Conservation (phyloP, 2,888 invertebrate species). For the Chironomus riparius region DNA sequence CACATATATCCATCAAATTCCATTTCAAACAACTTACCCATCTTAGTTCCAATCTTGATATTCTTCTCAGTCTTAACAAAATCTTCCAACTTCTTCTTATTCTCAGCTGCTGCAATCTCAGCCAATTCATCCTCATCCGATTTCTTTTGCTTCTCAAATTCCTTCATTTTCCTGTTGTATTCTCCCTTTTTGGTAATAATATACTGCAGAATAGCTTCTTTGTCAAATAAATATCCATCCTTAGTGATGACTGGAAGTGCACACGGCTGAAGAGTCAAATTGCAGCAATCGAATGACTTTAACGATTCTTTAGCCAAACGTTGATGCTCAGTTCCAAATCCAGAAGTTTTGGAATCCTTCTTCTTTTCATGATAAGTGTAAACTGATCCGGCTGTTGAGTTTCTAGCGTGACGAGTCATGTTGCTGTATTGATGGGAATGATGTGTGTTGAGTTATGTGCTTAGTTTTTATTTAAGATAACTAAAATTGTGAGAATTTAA, state of each 20-base stretch:
- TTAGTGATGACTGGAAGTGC: conserved; percentile 81
- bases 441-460: no score
- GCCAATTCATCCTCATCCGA: conserved; percentile 61
- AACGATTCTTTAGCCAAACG: conserved; percentile 45
- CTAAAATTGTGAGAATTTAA: no score
- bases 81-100: conserved; percentile 62
- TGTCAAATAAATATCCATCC: conserved; percentile 92
- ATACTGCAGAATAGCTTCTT: conserved; percentile 92
- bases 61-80: conserved; percentile 78
- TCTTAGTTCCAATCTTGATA: conserved; percentile 48
- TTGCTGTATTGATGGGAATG: conserved; percentile 12
- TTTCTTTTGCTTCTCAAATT: conserved; percentile 80
- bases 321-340: conserved; percentile 79
- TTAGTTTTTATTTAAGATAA: no score
- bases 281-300: conserved; percentile 96
- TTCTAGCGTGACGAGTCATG: conserved; percentile 95
- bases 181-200: conserved; percentile 91
- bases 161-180: conserved; percentile 78
- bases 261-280: conserved; percentile 92
- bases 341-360: conserved; percentile 88
- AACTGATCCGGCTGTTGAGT: conserved; percentile 96
- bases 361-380: conserved; percentile 98
- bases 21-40: background rate
- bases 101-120: conserved; percentile 63
- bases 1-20: no score